Percentiles rank a stretch among this genome's conserved stretches.
phyloP scores from a whole-genome alignment of 1,140 invertebrate species.

The Aphelinus atriplicis region DNA sequence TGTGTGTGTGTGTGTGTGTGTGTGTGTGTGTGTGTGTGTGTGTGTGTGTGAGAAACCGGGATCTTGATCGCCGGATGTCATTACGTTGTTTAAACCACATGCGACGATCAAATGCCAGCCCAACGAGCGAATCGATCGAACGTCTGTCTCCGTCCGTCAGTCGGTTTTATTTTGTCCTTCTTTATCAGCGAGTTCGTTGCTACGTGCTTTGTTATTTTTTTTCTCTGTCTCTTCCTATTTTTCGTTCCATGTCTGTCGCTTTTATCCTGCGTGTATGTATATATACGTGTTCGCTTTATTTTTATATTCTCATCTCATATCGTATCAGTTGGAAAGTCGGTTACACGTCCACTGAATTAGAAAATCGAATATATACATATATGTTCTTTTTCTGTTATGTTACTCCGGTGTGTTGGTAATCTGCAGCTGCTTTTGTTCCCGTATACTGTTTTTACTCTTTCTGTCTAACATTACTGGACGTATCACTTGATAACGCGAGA shows the following conservation, averaged over 20 bases:
- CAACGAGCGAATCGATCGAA: not conserved
- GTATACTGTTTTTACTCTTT: not conserved
- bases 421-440: conserved; percentile 4
- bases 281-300: not conserved
- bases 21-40: not conserved
- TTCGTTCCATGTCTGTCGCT: not conserved
- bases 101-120: not conserved
- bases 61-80: conserved; percentile 17
- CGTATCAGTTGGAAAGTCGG: not conserved
- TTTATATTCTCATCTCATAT: not conserved
- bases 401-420: conserved; percentile 24
- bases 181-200: too few species aligned
- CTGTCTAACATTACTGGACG: not conserved
- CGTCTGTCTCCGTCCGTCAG: not conserved
- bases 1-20: too few species aligned
- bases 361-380: not conserved
- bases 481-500: conserved; percentile 19
- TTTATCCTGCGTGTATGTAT: not conserved
- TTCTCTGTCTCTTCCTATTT: not conserved
- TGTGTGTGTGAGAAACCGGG: not conserved
- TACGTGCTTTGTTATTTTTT: not conserved
- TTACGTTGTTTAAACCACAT: too few species aligned
- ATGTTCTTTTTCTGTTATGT: too few species aligned
- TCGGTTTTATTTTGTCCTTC: too few species aligned
- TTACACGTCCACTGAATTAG: not conserved